Evolutionary conservation across 2,888 invertebrate species (phyloP), one percentile per base, ranked within the genome.

Genomic region (Amphipyra tragopoginis): DNA sequence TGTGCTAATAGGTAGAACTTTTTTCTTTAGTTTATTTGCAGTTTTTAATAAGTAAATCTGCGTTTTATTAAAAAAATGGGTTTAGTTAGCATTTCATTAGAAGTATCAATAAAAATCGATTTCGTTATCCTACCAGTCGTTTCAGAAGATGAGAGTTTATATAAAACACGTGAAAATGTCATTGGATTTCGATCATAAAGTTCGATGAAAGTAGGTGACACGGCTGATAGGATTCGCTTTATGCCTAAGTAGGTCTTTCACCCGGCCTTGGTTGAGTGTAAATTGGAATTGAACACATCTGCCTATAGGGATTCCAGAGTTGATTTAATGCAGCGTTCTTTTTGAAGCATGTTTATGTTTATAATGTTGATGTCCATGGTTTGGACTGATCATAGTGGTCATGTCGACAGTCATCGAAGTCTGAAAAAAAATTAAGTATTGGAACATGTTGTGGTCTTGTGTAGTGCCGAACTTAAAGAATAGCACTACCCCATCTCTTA

Each of bases 171-270:
- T 58, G 47, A 51, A 63, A 70, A 39, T 57, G 43, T 38, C 47
- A 69, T 68, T 64, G 50, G 53, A 58, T 54, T 33, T 38, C 33
- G 43, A 70, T 58, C 70, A 51, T 64, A 70, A 69, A 64, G 45
- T 29, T 50, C 10, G n/a, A 8, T 57, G 45, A 10, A 45, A 33
- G 43, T 43, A 43, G 64, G 64, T 69, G 64, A 45, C 50, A 40
- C 13, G 48, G 51, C 13, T 50, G 43, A 48, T 29, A 10, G n/a
- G 11, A 42, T 40, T 42, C 47, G 21, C 11, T 68, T 53, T 57
- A 53, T 45, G 42, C 14, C 39, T 21, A 26, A 48, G 5, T 0
- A 51, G 42, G 13, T 51, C 13, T 42, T 56, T 57, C 15, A 50
- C 34, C 13, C 14, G 15, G 44, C 15, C 57, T 52, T 33, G 21